Percentiles rank a stretch among this genome's conserved stretches.
phyloP scores from a whole-genome alignment of 1,140 invertebrate species.

The Drosophila funebris region DNA sequence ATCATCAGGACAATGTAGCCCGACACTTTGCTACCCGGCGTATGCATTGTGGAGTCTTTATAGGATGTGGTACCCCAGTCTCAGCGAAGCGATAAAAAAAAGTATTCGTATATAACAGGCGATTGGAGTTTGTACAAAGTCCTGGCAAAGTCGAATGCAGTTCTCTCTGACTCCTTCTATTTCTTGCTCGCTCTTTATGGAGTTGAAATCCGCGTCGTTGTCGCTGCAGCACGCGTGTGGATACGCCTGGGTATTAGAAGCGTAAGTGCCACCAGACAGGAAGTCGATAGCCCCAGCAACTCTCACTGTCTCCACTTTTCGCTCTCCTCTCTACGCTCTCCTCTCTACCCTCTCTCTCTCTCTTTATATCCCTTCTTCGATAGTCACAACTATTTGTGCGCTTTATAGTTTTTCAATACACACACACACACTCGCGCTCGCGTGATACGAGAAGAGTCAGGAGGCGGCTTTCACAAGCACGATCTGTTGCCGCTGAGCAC shows the following conservation, averaged over 20 bases:
- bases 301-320: background rate
- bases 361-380: background rate
- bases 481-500: constrained; percentile 73
- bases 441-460: background rate
- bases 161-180: background rate
- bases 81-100: constrained; percentile 10
- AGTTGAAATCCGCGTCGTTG: constrained; percentile 57
- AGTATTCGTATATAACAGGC: background rate
- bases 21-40: constrained; percentile 70
- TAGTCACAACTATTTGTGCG: constrained; percentile 56
- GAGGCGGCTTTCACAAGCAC: constrained; percentile 17
- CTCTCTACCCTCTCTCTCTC: background rate
- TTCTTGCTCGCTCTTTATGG: background rate
- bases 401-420: constrained; percentile 24
- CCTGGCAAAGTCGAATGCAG: constrained; percentile 6
- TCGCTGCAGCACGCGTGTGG: constrained; percentile 67
- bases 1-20: constrained; percentile 79
- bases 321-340: background rate
- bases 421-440: background rate
- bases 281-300: constrained; percentile 37
- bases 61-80: constrained; percentile 1
- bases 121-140: constrained; percentile 51
- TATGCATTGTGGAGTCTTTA: constrained; percentile 70
- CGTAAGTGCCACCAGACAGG: constrained; percentile 63
- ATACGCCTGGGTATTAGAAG: constrained; percentile 49